Evolutionary conservation across 2,113 vertebrate genomes (phyloP).

Genomic region (Ginglymostoma cirratum): DNA sequence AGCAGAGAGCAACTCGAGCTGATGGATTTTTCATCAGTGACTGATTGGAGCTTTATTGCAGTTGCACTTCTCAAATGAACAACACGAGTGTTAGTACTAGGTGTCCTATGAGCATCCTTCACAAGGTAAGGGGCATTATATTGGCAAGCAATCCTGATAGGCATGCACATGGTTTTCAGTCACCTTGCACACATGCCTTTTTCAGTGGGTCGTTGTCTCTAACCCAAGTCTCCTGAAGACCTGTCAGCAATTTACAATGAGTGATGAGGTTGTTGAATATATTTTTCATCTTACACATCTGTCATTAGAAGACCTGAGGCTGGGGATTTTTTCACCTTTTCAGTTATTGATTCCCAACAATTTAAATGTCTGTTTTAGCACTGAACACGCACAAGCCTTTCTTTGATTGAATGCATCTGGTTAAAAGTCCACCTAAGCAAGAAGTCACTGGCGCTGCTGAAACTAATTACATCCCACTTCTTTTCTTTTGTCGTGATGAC

Average conservation of each 20-base stretch:
- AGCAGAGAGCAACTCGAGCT: not conserved
- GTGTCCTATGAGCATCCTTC: not conserved
- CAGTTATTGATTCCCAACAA: not conserved
- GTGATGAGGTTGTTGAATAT: not conserved
- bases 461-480: constrained; percentile 11
- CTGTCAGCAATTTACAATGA: not conserved
- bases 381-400: not conserved
- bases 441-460: not conserved
- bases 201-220: not conserved
- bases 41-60: constrained; percentile 23
- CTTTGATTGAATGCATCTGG: constrained; percentile 18
- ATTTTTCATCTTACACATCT: not conserved
- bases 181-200: not conserved
- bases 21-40: not conserved
- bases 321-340: not conserved
- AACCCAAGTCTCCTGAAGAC: not conserved
- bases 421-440: not conserved
- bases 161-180: not conserved
- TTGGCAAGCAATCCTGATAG: not conserved
- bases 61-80: constrained; percentile 10
- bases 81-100: not conserved
- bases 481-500: constrained; percentile 2
- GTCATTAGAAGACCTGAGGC: not conserved
- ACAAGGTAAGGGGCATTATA: not conserved
- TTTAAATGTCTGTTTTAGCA: constrained; percentile 1